Percentiles rank a stretch among this genome's conserved stretches.
Evolutionary conservation across 1,140 invertebrate species (phyloP).

Genomic region (Drosophila trapezifrons): DNA sequence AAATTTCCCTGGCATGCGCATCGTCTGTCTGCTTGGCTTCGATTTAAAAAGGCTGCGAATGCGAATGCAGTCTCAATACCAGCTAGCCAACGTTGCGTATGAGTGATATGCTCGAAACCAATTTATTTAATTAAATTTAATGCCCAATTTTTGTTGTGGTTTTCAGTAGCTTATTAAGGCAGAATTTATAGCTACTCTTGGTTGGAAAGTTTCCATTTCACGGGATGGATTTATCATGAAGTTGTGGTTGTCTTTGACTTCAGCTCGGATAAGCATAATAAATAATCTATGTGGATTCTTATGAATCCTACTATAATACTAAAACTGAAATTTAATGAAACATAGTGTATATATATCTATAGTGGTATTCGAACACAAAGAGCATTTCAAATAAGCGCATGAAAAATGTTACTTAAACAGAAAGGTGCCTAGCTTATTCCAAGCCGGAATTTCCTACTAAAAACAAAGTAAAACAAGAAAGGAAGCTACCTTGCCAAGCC

Average conservation of each 20-base stretch:
- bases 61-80: conserved; percentile 36
- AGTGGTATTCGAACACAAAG: not conserved
- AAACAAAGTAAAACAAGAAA: too few species aligned
- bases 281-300: not conserved
- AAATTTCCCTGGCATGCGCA: conserved; percentile 80
- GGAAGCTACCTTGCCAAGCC: too few species aligned
- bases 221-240: not conserved
- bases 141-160: not conserved
- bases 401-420: too few species aligned
- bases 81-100: conserved; percentile 59
- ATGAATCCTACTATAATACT: too few species aligned
- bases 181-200: not conserved
- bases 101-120: conserved; percentile 41
- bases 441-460: too few species aligned
- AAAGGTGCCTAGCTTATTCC: too few species aligned
- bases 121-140: conserved; percentile 16
- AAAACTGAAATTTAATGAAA: not conserved
- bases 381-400: too few species aligned
- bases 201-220: not conserved
- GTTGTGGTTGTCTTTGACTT: too few species aligned
- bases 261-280: too few species aligned
- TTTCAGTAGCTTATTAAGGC: not conserved
- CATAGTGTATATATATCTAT: not conserved
- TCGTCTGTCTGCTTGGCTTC: conserved; percentile 20
- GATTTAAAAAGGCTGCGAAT: conserved; percentile 13